Percentiles rank a stretch among this genome's conserved stretches.
Conservation (phyloP, 37 sponge, comb jelly and placozoan genomes). For the Hexactinellida sp. region DNA sequence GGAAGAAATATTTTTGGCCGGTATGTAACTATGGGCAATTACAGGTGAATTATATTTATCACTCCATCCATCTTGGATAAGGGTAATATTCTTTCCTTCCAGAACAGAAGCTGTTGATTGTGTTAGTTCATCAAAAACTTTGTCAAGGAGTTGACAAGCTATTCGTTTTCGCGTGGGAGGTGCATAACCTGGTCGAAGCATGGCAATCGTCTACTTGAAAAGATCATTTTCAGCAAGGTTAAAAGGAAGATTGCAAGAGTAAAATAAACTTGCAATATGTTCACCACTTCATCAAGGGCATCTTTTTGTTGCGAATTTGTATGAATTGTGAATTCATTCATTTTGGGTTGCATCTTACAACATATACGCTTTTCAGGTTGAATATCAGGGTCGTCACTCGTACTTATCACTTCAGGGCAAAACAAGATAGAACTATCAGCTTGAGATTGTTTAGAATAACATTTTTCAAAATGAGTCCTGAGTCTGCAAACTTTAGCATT, state of each 20-base stretch:
- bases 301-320: background rate
- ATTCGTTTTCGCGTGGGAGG: background rate
- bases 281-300: background rate
- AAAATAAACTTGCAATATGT: background rate
- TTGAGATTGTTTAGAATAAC: background rate
- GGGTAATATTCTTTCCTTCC: background rate
- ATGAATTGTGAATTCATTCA: background rate
- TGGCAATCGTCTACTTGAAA: background rate
- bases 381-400: background rate
- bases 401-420: background rate
- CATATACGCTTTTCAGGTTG: background rate
- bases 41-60: background rate
- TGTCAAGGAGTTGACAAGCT: background rate
- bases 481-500: background rate
- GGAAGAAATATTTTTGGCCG: background rate
- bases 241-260: background rate
- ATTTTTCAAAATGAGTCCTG: background rate
- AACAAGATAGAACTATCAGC: background rate
- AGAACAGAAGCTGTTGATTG: background rate
- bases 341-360: background rate
- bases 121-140: background rate
- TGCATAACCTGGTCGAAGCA: background rate
- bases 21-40: background rate
- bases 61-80: background rate
- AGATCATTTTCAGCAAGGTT: background rate